A percentile compares a stretch with the other conserved stretches of the same genome.
phyloP scores from a whole-genome alignment of 2,797 vertebrate species.

The Pangasius macronema region DNA sequence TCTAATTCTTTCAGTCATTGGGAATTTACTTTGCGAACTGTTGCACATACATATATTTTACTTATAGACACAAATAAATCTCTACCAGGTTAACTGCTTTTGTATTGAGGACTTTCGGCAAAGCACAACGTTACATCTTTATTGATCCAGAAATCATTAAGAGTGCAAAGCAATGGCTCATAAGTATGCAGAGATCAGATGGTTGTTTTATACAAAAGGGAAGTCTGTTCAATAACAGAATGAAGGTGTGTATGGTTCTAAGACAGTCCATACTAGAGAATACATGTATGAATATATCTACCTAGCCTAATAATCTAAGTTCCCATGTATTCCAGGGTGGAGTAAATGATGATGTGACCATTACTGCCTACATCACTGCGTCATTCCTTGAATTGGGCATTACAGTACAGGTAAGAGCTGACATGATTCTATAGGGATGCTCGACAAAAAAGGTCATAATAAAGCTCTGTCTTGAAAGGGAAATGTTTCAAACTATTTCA shows the following conservation, averaged over 20 bases:
- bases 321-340: slow-evolving; percentile 66
- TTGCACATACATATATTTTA: background rate
- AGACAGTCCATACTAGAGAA: slow-evolving; percentile 14
- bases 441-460: background rate
- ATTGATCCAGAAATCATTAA: slow-evolving; percentile 75
- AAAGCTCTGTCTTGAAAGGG: background rate
- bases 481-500: background rate
- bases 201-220: slow-evolving; percentile 79
- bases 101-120: slow-evolving; percentile 80
- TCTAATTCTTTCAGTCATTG: no score
- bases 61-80: background rate
- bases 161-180: slow-evolving; percentile 73
- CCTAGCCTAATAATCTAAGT: background rate
- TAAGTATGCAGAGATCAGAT: slow-evolving; percentile 64
- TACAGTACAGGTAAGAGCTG: slow-evolving; percentile 57
- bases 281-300: background rate
- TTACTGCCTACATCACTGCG: slow-evolving; percentile 71
- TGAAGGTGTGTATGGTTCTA: slow-evolving; percentile 71
- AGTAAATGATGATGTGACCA: slow-evolving; percentile 72
- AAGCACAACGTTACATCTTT: slow-evolving; percentile 74
- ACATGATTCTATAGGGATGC: background rate
- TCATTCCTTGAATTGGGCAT: slow-evolving; percentile 68
- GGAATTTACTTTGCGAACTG: no score
- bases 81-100: slow-evolving; percentile 83
- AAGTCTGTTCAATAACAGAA: slow-evolving; percentile 76